phyloP scores from a whole-genome alignment of 2,113 vertebrate species.

The Nipponia nippon region DNA sequence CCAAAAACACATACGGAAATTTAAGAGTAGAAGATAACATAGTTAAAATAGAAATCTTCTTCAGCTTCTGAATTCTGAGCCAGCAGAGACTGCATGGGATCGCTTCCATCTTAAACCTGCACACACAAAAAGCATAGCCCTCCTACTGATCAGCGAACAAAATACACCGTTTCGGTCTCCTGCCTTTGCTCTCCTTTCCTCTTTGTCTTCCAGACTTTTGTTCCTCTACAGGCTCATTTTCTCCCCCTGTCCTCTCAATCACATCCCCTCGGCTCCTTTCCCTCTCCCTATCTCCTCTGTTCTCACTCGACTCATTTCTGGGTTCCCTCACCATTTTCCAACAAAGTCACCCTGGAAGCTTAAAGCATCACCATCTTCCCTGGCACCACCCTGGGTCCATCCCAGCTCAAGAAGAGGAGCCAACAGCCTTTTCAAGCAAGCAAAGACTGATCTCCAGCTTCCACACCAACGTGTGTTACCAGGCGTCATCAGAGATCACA shows the following conservation, averaged over 20 bases:
- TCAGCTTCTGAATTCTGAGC: background rate
- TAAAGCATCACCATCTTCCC: background rate
- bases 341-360: background rate
- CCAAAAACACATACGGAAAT: rapidly evolving
- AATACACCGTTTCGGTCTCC: background rate
- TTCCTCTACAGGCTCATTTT: background rate
- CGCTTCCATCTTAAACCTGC: background rate
- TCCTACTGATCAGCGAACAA: background rate
- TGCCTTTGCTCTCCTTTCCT: background rate
- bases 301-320: background rate
- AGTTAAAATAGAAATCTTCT: background rate
- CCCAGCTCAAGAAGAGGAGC: background rate
- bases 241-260: background rate
- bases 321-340: background rate
- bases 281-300: background rate
- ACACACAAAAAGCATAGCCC: background rate
- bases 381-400: background rate
- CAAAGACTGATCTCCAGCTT: background rate
- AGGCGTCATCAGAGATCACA: background rate
- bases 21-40: background rate
- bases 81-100: background rate
- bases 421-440: background rate
- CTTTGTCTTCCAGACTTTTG: background rate
- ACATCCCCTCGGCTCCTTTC: background rate
- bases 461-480: rapidly evolving